These are phyloP conservation scores for Serranus cabrilla DNA, from an alignment of 2,797 vertebrate species.

Conservation along the genomic window DNA sequence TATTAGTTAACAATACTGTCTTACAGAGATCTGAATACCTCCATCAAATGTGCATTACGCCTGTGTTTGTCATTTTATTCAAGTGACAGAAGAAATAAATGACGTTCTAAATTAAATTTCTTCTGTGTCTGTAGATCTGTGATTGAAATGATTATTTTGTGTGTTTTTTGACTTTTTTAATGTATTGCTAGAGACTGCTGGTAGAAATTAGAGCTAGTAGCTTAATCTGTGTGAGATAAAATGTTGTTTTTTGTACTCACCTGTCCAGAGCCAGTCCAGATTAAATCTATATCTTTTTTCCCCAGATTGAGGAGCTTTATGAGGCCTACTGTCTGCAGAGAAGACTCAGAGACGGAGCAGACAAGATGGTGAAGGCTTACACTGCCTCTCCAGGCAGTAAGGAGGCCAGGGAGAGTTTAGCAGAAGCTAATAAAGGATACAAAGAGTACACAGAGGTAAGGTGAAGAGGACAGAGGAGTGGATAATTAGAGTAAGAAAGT, in stretches of 20 bases:
- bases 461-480: neutral
- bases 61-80: too few species aligned
- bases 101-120: too few species aligned
- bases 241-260: too few species aligned
- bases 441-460: constrained; percentile 96
- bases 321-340: constrained; percentile 96
- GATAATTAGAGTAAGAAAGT: neutral
- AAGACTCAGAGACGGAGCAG: constrained; percentile 93
- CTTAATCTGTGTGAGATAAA: neutral
- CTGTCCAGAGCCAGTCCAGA: too few species aligned
- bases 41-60: too few species aligned
- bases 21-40: too few species aligned
- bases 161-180: too few species aligned
- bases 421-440: constrained; percentile 94
- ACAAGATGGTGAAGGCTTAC: constrained; percentile 96
- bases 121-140: too few species aligned
- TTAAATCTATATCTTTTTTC: neutral
- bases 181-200: neutral
- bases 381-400: constrained; percentile 90
- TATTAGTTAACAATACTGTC: neutral
- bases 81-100: too few species aligned
- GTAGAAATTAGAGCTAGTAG: neutral
- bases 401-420: constrained; percentile 94
- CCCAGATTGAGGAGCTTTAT: constrained; percentile 95
- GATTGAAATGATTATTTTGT: too few species aligned